Evolutionary conservation across 2,113 vertebrate species (phyloP).

Genomic region (Haemorhous mexicanus): DNA sequence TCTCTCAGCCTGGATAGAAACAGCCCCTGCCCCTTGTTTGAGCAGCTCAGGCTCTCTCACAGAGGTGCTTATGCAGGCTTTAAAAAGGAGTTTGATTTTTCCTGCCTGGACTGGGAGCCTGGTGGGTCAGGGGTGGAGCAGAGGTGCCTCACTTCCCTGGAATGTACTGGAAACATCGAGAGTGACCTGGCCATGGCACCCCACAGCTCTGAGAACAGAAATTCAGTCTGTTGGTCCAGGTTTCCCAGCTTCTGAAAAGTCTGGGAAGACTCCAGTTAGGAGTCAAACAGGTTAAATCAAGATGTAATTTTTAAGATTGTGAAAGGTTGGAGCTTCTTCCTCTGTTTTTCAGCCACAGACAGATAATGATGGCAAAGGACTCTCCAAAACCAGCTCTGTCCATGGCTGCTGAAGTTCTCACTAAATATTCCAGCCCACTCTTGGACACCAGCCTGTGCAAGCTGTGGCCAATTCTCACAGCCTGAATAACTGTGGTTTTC

Average conservation of each 20-base stretch:
- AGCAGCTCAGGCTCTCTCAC: neutral
- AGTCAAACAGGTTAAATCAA: neutral
- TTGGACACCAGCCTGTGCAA: fast-evolving
- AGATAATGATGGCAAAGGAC: neutral
- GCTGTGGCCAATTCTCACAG: fast-evolving
- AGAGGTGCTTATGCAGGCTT: neutral
- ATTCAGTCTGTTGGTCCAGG: neutral
- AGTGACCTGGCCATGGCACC: neutral
- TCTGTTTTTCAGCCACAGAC: neutral
- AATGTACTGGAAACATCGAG: fast-evolving
- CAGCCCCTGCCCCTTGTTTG: neutral
- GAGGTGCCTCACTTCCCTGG: neutral
- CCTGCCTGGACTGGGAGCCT: neutral
- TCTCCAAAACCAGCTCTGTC: neutral
- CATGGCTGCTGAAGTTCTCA: neutral
- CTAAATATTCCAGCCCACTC: neutral
- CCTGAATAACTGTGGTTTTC: neutral
- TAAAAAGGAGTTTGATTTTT: neutral
- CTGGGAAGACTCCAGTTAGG: neutral
- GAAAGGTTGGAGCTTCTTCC: neutral
- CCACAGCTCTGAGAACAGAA: neutral
- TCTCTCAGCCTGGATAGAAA: neutral
- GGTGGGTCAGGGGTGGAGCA: neutral
- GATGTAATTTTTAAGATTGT: neutral
- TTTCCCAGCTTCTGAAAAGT: neutral